Percentiles rank a stretch among this genome's conserved stretches.
Conservation (phyloP, 2,113 vertebrate species). For the Apodemus speciosus region DNA sequence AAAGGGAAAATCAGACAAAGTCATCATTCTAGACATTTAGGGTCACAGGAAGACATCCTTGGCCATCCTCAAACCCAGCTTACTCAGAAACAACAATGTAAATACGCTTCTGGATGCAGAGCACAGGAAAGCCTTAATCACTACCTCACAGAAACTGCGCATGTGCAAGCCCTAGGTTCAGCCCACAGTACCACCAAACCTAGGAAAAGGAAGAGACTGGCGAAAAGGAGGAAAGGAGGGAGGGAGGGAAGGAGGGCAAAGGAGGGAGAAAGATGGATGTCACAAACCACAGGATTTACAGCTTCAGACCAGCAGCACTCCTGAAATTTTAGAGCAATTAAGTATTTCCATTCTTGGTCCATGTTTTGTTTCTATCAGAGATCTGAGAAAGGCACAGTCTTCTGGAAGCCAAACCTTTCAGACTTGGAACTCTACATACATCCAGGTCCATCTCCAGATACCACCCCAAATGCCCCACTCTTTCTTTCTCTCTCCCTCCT, state of each 20-base stretch:
- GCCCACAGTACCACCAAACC: background rate
- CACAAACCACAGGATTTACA: background rate
- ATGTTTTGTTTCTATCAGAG: background rate
- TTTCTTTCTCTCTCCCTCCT: too few relatives aligned
- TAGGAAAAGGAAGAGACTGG: background rate
- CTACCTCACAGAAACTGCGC: background rate
- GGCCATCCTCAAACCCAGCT: background rate
- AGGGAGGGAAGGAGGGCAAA: background rate
- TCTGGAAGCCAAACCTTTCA: conserved; percentile 8
- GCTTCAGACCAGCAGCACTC: background rate
- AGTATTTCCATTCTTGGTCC: background rate
- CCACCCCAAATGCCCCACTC: too few relatives aligned
- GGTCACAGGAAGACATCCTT: background rate
- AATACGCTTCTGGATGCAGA: background rate
- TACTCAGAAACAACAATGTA: background rate
- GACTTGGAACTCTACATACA: background rate
- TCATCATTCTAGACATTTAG: background rate
- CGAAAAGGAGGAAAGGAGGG: background rate
- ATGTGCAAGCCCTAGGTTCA: background rate
- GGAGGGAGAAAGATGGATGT: background rate
- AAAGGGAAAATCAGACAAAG: background rate
- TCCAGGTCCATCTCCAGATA: background rate
- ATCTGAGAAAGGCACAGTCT: background rate
- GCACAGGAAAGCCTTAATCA: background rate
- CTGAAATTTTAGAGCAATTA: background rate